These are phyloP conservation scores for Hirtodrosophila alboralis DNA, from an alignment of 2,888 invertebrate genomes.

Conservation along the genomic window DNA sequence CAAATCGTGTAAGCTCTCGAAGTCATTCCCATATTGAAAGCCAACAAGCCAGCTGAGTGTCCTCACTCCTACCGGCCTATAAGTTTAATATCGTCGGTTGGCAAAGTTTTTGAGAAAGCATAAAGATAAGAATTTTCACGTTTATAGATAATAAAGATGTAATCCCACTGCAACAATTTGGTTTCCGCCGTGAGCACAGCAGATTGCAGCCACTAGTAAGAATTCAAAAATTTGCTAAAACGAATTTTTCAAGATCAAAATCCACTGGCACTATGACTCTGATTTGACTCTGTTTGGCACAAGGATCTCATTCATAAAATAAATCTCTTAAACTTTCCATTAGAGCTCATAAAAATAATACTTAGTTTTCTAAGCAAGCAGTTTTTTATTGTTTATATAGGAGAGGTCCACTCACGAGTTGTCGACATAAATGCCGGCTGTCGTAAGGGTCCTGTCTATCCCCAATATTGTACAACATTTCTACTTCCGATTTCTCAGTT, in stretches of 20 bases:
- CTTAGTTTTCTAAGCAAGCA: too few relatives aligned
- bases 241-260: neutral
- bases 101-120: neutral
- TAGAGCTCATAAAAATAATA: too few relatives aligned
- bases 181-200: neutral
- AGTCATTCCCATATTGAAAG: neutral
- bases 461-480: too few relatives aligned
- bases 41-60: conserved; percentile 1
- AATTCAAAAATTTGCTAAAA: neutral
- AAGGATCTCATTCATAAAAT: neutral
- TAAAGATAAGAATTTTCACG: neutral
- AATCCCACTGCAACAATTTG: neutral
- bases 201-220: neutral
- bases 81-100: neutral
- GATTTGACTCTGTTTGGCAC: neutral
- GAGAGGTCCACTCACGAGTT: too few relatives aligned
- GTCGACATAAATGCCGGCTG: too few relatives aligned
- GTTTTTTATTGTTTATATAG: too few relatives aligned
- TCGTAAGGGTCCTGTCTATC: too few relatives aligned
- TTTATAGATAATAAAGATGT: neutral
- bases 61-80: conserved; percentile 1
- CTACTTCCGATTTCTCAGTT: too few relatives aligned
- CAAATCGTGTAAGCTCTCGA: too few relatives aligned
- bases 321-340: too few relatives aligned
- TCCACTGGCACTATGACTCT: neutral